Evolutionary conservation across 2,797 vertebrate species (phyloP), one percentile per base, ranked within the genome.

Genomic region (Enteromius viviparus): DNA sequence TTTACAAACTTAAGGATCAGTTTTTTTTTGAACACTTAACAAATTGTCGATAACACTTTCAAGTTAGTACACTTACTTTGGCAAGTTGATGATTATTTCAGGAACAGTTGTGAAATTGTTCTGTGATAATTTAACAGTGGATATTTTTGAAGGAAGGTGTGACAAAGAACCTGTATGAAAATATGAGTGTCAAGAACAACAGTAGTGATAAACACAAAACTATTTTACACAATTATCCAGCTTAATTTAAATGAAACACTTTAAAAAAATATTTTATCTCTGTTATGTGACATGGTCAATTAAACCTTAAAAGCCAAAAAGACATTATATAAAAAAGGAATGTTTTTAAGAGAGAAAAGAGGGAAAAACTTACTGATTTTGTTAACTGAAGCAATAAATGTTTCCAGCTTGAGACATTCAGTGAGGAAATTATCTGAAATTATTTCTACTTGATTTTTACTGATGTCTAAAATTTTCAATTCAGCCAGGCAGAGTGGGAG

Each of bases 381-480:
- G 92, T 99, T 99, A 83, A 90, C 91, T n/a, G 95, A 96, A 78
- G 94, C 96, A 1, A 89, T 97, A 79, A 99, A 93, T 12, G 91
- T 94, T 85, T 99, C 97, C 88, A 99, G 89, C 90, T 96, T 98
- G 55, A 91, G 89, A 88, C 97, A 99, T 76, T 93, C 90, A 19
- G 89, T 89, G 78, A 99, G 92, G 82, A 96, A 94, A 81, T 95
- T 91, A 2, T 93, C 87, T 76, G 92, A 92, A 66, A 98, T 88
- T 0, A 82, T 91, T 49, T 93, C 91, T 90, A 99, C 90, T n/a
- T 19, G 82, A 90, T 99, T 99, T 91, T 96, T 98, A 91, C 95
- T 97, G 85, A 99, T 90, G 26, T 99, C 98, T 53, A 99, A 93
- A 89, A 94, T 90, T 89, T 94, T 97, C 88, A 99, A 84, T 87